These are phyloP conservation scores for Girardinichthys multiradiatus DNA, from an alignment of 2,113 vertebrate genomes.

Conservation along the genomic window DNA sequence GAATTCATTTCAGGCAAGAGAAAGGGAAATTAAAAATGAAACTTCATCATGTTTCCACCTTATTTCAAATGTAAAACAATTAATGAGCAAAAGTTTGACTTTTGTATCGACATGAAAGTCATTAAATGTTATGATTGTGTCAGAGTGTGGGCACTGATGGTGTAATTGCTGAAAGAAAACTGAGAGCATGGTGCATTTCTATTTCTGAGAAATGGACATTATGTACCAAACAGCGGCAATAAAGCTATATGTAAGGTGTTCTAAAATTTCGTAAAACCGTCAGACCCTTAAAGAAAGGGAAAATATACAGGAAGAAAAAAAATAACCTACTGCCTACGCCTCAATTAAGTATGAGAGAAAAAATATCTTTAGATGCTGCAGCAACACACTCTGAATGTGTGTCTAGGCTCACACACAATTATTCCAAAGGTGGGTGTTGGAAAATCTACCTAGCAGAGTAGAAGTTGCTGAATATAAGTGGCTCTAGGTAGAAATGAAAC, in stretches of 20 bases:
- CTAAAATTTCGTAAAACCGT: neutral
- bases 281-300: slow-evolving; percentile 22
- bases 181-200: neutral
- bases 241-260: neutral
- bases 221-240: neutral
- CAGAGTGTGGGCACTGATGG: too few species aligned
- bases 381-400: slow-evolving; percentile 17
- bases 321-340: slow-evolving; percentile 42
- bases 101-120: neutral
- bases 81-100: neutral
- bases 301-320: slow-evolving; percentile 22
- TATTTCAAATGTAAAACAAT: neutral
- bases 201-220: neutral
- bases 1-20: neutral
- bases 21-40: neutral
- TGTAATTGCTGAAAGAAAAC: neutral
- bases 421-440: slow-evolving; percentile 34
- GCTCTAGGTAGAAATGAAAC: slow-evolving; percentile 35
- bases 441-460: slow-evolving; percentile 24
- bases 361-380: slow-evolving; percentile 43
- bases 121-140: slow-evolving; percentile 11
- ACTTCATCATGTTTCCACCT: neutral
- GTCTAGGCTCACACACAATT: slow-evolving; percentile 18
- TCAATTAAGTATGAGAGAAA: slow-evolving; percentile 67
- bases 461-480: slow-evolving; percentile 43